Evolutionary conservation across 1,140 invertebrate species (phyloP).

Genomic region (Eupristina koningsbergeri): DNA sequence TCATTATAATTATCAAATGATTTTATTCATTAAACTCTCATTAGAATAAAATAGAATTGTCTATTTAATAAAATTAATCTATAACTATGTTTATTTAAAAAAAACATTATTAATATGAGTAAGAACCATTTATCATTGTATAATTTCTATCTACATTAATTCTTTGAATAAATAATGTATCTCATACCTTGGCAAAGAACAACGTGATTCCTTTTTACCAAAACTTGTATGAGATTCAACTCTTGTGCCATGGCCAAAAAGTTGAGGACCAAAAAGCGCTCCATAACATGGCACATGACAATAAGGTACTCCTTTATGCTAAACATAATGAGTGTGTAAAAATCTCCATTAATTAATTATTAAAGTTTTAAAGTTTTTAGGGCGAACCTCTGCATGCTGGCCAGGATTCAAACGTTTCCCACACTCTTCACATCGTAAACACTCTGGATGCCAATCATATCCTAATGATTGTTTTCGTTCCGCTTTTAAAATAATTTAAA

Average conservation of each 20-base stretch:
- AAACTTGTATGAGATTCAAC: conserved; percentile 91
- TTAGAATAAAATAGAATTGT: too few species aligned
- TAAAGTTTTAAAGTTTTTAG: conserved; percentile 9
- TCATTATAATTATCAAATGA: too few species aligned
- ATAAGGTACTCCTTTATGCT: conserved; percentile 93
- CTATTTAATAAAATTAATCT: too few species aligned
- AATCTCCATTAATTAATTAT: background rate
- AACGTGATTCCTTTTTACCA: conserved; percentile 78
- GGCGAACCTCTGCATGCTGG: conserved; percentile 86
- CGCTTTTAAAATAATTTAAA: conserved; percentile 76
- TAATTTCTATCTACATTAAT: background rate
- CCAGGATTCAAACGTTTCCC: conserved; percentile 91
- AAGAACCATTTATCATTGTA: too few species aligned
- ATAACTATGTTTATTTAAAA: background rate
- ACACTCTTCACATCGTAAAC: conserved; percentile 91
- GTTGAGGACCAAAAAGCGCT: conserved; percentile 88
- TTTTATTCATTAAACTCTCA: too few species aligned
- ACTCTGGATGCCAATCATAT: conserved; percentile 94
- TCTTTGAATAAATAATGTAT: background rate
- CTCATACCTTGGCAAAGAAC: conserved; percentile 67
- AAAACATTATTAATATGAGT: background rate
- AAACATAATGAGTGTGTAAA: conserved; percentile 46
- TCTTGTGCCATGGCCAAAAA: conserved; percentile 90
- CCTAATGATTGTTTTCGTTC: conserved; percentile 92
- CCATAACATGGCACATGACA: conserved; percentile 93